Evolutionary conservation across 2,113 vertebrate genomes (phyloP).

Genomic region (Spheniscus mendiculus): DNA sequence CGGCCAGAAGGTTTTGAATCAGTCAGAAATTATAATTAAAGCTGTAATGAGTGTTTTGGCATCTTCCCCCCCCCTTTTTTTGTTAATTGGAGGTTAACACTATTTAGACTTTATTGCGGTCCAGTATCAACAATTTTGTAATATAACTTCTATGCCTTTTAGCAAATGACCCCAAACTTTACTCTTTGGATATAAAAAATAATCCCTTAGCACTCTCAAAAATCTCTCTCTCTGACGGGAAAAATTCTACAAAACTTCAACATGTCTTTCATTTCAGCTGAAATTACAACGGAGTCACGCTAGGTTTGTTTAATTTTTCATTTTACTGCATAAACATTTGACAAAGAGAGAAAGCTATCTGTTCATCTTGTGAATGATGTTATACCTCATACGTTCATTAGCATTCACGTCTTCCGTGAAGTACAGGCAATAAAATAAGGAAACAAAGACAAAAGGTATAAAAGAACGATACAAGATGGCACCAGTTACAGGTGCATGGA

Average conservation of each 20-base stretch:
- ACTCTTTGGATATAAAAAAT: neutral
- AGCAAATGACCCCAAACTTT: neutral
- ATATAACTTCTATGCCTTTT: neutral
- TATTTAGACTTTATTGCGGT: neutral
- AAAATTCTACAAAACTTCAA: neutral
- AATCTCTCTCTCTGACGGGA: neutral
- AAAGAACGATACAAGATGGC: slow-evolving; percentile 4
- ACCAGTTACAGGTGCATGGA: neutral
- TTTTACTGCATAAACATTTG: neutral
- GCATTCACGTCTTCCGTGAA: slow-evolving; percentile 7
- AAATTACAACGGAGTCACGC: neutral
- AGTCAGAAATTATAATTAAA: slow-evolving; percentile 69
- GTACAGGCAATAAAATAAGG: slow-evolving; percentile 17
- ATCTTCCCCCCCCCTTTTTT: neutral
- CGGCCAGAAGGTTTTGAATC: slow-evolving; percentile 59
- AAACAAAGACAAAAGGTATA: slow-evolving; percentile 35
- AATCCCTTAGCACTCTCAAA: neutral
- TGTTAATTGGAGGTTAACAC: neutral
- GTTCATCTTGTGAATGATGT: neutral
- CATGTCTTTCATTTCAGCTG: neutral
- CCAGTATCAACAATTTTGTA: slow-evolving; percentile 24
- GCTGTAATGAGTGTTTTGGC: slow-evolving; percentile 35
- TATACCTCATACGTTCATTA: slow-evolving; percentile 10
- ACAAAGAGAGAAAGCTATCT: slow-evolving; percentile 27
- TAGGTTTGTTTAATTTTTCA: neutral